phyloP scores from a whole-genome alignment of 2,888 invertebrate genomes.

The Drosophila mulleri region DNA sequence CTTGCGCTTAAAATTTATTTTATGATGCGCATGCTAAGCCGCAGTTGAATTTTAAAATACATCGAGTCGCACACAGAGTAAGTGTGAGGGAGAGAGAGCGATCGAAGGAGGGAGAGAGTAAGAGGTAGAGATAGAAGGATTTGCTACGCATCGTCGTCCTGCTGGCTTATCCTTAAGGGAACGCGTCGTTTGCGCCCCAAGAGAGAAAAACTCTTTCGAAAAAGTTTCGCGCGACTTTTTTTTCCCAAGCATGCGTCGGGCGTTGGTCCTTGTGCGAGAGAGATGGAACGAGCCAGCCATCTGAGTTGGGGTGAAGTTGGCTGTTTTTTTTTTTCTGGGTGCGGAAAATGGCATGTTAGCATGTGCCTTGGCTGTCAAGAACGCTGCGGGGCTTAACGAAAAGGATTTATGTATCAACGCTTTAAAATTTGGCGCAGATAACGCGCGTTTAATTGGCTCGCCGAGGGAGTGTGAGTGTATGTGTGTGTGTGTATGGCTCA shows the following conservation, averaged over 20 bases:
- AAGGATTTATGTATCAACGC: slow-evolving; percentile 84
- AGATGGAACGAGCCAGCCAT: slow-evolving; percentile 6
- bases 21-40: slow-evolving; percentile 78
- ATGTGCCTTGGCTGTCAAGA: slow-evolving; percentile 79
- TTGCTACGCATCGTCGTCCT: slow-evolving; percentile 55
- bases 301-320: slow-evolving; percentile 8
- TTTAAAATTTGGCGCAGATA: slow-evolving; percentile 83
- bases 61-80: slow-evolving; percentile 23
- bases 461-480: slow-evolving; percentile 53
- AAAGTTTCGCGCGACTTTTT: slow-evolving; percentile 67
- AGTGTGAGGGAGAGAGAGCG: neutral
- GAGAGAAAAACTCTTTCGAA: slow-evolving; percentile 72
- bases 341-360: slow-evolving; percentile 75
- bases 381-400: slow-evolving; percentile 77
- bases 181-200: slow-evolving; percentile 54
- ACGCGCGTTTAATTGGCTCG: slow-evolving; percentile 83
- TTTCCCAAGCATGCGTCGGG: slow-evolving; percentile 11
- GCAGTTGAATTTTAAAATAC: slow-evolving; percentile 81
- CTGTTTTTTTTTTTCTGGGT: slow-evolving; percentile 36
- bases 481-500: slow-evolving; percentile 11
- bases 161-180: slow-evolving; percentile 72
- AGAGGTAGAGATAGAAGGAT: slow-evolving; percentile 29
- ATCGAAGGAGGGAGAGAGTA: neutral
- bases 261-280: slow-evolving; percentile 11
- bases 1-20: slow-evolving; percentile 82